phyloP scores from a whole-genome alignment of 2,888 invertebrate species.

The Exocentrus adspersus region DNA sequence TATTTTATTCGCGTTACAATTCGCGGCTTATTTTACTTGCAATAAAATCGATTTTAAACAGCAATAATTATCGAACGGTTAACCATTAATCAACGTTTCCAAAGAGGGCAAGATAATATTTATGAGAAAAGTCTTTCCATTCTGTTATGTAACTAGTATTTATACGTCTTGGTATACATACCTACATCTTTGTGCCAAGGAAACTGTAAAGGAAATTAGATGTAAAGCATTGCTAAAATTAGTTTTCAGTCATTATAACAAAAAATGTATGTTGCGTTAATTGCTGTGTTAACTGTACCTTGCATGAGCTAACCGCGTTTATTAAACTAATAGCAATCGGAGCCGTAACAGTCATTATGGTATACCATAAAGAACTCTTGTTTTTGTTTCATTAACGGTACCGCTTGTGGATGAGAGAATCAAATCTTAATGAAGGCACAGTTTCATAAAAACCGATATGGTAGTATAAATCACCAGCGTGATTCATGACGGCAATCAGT shows the following conservation, averaged over 20 bases:
- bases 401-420: neutral
- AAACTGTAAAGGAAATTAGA: too few species aligned
- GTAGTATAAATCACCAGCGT: constrained; percentile 7
- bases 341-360: neutral
- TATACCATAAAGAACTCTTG: neutral
- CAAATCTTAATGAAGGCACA: neutral
- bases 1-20: constrained; percentile 12
- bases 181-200: too few species aligned
- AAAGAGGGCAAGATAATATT: neutral
- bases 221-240: too few species aligned
- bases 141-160: too few species aligned
- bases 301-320: too few species aligned
- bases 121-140: too few species aligned
- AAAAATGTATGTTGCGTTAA: too few species aligned
- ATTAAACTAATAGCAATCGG: too few species aligned
- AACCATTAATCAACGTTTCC: neutral
- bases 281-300: too few species aligned
- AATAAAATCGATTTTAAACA: neutral
- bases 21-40: constrained; percentile 1
- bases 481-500: neutral
- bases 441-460: constrained; percentile 2
- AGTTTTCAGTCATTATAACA: too few species aligned
- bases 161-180: too few species aligned
- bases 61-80: neutral
- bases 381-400: constrained; percentile 19